A percentile compares a stretch with the other conserved stretches of the same genome.
phyloP scores from a whole-genome alignment of 53 echinoderm and acorn worm species.

The Patiria pectinifera region DNA sequence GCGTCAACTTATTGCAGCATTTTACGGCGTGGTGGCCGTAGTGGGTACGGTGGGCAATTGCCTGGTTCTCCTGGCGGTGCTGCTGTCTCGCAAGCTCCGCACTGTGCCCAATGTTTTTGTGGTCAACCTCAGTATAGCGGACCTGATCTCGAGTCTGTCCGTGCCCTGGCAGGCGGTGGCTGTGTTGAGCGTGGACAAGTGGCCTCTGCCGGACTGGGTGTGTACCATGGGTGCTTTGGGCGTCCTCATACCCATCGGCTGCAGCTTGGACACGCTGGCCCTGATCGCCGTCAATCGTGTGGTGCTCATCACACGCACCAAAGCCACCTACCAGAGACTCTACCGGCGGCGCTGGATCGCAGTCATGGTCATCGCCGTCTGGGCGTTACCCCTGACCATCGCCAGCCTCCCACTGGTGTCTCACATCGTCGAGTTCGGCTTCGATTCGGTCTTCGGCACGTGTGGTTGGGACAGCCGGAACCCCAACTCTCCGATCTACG shows the following conservation, averaged over 20 bases:
- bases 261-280: slow-evolving; percentile 55
- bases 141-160: slow-evolving; percentile 50
- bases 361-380: slow-evolving; percentile 47
- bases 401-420: slow-evolving; percentile 73
- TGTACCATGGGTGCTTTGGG: slow-evolving; percentile 38
- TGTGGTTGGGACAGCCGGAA: slow-evolving; percentile 81
- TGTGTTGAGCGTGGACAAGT: slow-evolving; percentile 12
- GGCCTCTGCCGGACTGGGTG: slow-evolving; percentile 40
- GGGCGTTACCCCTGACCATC: slow-evolving; percentile 50
- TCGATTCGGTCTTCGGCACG: slow-evolving; percentile 78
- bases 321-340: slow-evolving; percentile 36
- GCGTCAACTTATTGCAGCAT: slow-evolving; percentile 26
- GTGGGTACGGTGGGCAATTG: slow-evolving; percentile 63
- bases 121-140: slow-evolving; percentile 58
- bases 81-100: slow-evolving; percentile 48
- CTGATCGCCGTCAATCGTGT: slow-evolving; percentile 68
- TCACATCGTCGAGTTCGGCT: slow-evolving; percentile 80
- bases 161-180: slow-evolving; percentile 48
- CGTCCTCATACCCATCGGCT: slow-evolving; percentile 50
- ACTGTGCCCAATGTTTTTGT: slow-evolving; percentile 62
- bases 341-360: slow-evolving; percentile 41
- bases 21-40: slow-evolving; percentile 36
- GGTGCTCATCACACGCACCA: slow-evolving; percentile 52
- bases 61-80: slow-evolving; percentile 57
- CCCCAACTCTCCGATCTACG: slow-evolving; percentile 77